Evolutionary conservation across 2,888 invertebrate genomes (phyloP).

Genomic region (Ethmia dodecea): DNA sequence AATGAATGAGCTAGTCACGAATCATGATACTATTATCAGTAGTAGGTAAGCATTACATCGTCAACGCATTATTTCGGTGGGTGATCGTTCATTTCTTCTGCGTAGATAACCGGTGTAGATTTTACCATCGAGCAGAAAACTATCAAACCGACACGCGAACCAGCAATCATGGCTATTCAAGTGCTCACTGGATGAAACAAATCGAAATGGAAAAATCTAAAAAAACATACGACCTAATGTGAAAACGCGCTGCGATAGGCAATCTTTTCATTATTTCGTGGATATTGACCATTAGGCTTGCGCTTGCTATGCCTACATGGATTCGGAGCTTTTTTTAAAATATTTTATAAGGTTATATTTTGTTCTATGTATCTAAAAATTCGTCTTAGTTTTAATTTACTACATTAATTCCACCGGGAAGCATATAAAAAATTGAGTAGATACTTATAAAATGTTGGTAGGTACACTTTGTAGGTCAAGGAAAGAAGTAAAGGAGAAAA

Average conservation of each 20-base stretch:
- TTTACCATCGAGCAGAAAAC: slow-evolving; percentile 41
- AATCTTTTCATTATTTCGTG: slow-evolving; percentile 25
- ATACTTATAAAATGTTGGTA: too few species aligned
- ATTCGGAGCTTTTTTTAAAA: too few species aligned
- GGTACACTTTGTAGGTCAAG: slow-evolving; percentile 43
- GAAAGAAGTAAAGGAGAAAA: slow-evolving; percentile 40
- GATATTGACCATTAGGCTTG: slow-evolving; percentile 12
- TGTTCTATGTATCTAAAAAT: too few species aligned
- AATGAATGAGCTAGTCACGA: slow-evolving; percentile 35
- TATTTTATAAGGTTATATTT: too few species aligned
- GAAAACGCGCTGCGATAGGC: slow-evolving; percentile 20
- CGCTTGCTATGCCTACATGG: too few species aligned
- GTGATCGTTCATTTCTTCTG: slow-evolving; percentile 42
- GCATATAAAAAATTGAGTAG: too few species aligned
- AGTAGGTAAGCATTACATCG: slow-evolving; percentile 40
- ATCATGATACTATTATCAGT: slow-evolving; percentile 34
- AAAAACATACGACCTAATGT: slow-evolving; percentile 12
- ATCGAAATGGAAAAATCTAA: slow-evolving; percentile 40
- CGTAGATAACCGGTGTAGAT: slow-evolving; percentile 33
- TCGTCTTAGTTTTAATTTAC: too few species aligned
- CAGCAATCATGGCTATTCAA: slow-evolving; percentile 54
- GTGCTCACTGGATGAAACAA: slow-evolving; percentile 53
- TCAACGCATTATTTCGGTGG: slow-evolving; percentile 40
- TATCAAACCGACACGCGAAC: slow-evolving; percentile 59
- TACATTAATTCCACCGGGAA: too few species aligned